Conservation (phyloP, 2,888 invertebrate genomes). For the Dusona sp. region DNA sequence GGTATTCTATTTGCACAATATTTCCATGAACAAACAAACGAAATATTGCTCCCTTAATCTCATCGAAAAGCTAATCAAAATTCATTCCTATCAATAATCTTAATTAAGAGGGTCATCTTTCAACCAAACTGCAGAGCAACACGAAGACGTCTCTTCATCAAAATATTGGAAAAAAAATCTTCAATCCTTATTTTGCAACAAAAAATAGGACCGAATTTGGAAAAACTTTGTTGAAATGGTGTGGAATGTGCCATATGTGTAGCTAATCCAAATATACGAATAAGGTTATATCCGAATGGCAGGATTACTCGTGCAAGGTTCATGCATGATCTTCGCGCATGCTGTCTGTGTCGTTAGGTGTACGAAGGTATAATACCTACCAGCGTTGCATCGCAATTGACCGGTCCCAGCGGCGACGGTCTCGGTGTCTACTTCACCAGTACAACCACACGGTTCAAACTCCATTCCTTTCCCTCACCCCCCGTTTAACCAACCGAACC, state of each 20-base stretch:
- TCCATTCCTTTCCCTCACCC: slow-evolving; percentile 48
- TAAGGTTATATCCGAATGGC: not conserved
- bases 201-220: not conserved
- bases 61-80: not conserved
- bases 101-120: not conserved
- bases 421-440: slow-evolving; percentile 61
- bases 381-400: slow-evolving; percentile 79
- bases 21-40: not conserved
- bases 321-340: slow-evolving; percentile 19
- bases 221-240: not conserved
- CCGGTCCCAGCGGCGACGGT: slow-evolving; percentile 70
- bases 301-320: slow-evolving; percentile 4
- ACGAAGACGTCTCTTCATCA: not conserved
- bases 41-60: not conserved
- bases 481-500: slow-evolving; percentile 48
- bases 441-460: slow-evolving; percentile 54
- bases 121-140: not conserved
- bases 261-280: not conserved
- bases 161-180: not conserved
- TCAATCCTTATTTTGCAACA: no score
- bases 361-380: slow-evolving; percentile 64
- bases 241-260: not conserved
- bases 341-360: slow-evolving; percentile 37
- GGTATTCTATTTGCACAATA: not conserved
- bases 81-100: not conserved